Base-by-base conservation (phyloP, 2,888 invertebrate genomes). In the Drosophila infuscata region DNA sequence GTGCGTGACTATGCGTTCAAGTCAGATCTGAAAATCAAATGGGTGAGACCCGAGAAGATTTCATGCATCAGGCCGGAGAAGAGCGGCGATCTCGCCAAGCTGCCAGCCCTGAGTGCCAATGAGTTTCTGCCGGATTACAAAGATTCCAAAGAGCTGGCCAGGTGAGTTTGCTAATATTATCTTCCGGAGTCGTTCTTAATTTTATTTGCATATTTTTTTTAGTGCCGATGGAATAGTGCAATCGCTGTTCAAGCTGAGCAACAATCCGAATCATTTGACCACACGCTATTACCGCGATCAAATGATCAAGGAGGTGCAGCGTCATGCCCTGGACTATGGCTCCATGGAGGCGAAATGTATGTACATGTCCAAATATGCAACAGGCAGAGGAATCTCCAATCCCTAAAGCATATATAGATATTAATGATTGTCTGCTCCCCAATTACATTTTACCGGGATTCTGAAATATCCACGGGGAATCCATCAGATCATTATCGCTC, bases 311-410 rank as follows among this genome's bases (percentile, higher is more conserved):
- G 93, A 94, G 81, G 96, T 98, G 0, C 94, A 94, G 83, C 94
- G 96, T 61, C 96, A 98, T 91, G 92, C 94, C 4, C 95, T 95
- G 72, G 97, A 98, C 92, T 93, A 92, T 32, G 93, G 93, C 17
- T 96, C 97, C 0, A 94, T 95, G 75, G 98, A 98, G 94, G 94
- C 95, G 3, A 94, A 93, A 93, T 95, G 97, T 97, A 94, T 92
- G 94, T 91, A 32, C 11, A 35, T 5, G 20, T 25, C 36, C 8
- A 8, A 15, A 15, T 46, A 25, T 46, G 46, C 7, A 46, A 46
- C 0, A 20, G 3, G 7, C 15, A 20, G 7, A 15, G 7, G 7
- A 46, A 3, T 1, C 12, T 20, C 12, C 6, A 46, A 12, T 20
- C 46, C 43, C 20, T 7, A 41, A 35, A 41, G 4, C 17, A 4